Base-by-base conservation (phyloP, 2,113 vertebrate species). In the Ammodytes marinus region DNA sequence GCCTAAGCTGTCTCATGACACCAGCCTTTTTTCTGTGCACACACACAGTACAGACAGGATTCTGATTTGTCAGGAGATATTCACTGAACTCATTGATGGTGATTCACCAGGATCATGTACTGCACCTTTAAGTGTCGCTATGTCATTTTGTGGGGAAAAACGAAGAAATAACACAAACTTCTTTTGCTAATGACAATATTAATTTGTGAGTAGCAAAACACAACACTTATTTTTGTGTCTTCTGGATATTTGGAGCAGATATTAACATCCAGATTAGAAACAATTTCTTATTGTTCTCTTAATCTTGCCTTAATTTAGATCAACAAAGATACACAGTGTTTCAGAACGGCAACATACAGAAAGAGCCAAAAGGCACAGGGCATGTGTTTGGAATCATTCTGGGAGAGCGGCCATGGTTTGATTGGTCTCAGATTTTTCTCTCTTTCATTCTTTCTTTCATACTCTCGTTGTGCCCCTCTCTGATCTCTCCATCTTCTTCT, bases 321-420 rank as follows among this genome's bases (percentile, higher is more conserved):
- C 0, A 1, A 74, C 11, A 14, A 42, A 11, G 7, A 45, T 12
- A 10, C 15, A 4, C 46, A 27, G 14, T 43, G 37, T n/a, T 70
- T 74, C 68, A 54, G 58, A 77, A 9, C 8, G 42, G 5, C 45
- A 52, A 13, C 52, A 58, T 45, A 15, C 12, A 82, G 45, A 64
- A 40, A 42, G 61, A 40, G 45, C 57, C 8, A 2, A 43, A 63
- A 63, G 40, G 68, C 74, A 53, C 40, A 4, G 54, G 5, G 50
- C 76, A 85, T 77, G 71, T 79, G 84, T 84, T 87, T 52, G 50
- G 54, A 90, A 71, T 91, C 93, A 89, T 91, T 72, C 64, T 52
- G 82, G 77, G 77, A 89, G 64, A 69, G 50, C 5, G 2, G 74
- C 84, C 83, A 85, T 39, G 55, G 6, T 82, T 87, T 83, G 74